Conservation (phyloP, 2,888 invertebrate species). For the Metalampra italica region DNA sequence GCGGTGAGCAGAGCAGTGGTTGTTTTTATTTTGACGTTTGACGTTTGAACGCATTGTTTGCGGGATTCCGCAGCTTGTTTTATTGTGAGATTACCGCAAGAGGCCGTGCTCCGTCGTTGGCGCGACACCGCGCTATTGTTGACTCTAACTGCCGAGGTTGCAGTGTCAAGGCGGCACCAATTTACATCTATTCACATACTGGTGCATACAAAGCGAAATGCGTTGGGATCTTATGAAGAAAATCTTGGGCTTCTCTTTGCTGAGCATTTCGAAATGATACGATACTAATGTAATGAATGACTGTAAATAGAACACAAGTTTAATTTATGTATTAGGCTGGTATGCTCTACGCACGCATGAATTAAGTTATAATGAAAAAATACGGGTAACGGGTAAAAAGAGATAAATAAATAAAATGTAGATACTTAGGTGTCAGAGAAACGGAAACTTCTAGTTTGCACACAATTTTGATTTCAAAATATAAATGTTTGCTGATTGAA, state of each 20-base stretch:
- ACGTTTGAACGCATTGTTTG: slow-evolving; percentile 33
- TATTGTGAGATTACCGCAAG: slow-evolving; percentile 48
- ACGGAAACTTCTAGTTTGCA: too few relatives aligned
- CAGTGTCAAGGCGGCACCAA: slow-evolving; percentile 59
- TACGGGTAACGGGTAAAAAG: too few relatives aligned
- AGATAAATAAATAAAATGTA: too few relatives aligned
- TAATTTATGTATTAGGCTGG: too few relatives aligned
- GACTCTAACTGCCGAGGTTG: slow-evolving; percentile 44
- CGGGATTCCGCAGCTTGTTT: slow-evolving; percentile 43
- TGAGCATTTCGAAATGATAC: too few relatives aligned
- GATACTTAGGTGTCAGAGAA: too few relatives aligned
- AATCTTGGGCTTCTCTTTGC: not conserved
- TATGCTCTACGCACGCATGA: too few relatives aligned
- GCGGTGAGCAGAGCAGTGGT: slow-evolving; percentile 32
- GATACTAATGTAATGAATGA: too few relatives aligned
- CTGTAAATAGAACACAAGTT: too few relatives aligned
- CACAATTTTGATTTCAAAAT: too few relatives aligned
- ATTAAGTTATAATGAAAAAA: too few relatives aligned
- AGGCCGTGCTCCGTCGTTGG: slow-evolving; percentile 59
- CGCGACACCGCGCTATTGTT: slow-evolving; percentile 52
- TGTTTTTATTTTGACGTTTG: slow-evolving; percentile 27
- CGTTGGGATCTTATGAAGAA: not conserved
- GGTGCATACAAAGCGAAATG: not conserved
- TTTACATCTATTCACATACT: slow-evolving; percentile 13
- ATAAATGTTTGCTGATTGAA: too few relatives aligned